Evolutionary conservation across 2,888 invertebrate species (phyloP).

Genomic region (Athalia rosae): DNA sequence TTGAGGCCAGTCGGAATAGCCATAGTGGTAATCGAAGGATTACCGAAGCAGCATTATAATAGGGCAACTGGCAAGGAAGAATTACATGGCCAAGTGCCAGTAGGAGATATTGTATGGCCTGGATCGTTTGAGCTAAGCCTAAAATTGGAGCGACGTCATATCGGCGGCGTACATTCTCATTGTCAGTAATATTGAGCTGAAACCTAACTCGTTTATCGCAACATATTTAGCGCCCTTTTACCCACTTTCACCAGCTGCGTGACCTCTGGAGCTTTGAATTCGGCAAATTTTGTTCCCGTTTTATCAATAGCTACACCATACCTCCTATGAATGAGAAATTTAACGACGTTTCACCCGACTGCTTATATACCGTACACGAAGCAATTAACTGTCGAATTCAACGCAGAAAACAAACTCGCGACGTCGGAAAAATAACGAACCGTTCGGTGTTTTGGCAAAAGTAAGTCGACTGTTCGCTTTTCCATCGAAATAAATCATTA

Average conservation of each 20-base stretch:
- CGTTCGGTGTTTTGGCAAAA: not conserved
- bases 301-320: conserved; percentile 11
- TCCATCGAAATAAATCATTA: too few relatives aligned
- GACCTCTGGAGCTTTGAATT: conserved; percentile 28
- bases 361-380: not conserved
- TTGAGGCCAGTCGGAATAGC: conserved; percentile 18
- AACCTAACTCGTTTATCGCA: conserved; percentile 20
- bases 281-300: conserved; percentile 13
- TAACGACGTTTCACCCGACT: conserved; percentile 12
- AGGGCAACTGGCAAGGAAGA: not conserved
- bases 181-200: conserved; percentile 8
- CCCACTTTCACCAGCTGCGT: not conserved
- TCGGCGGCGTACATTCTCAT: not conserved
- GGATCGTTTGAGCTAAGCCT: conserved; percentile 12
- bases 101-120: not conserved
- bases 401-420: conserved; percentile 6
- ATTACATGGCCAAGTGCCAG: conserved; percentile 29
- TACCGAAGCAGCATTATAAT: conserved; percentile 18
- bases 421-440: not conserved
- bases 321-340: conserved; percentile 4
- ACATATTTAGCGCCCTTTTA: not conserved
- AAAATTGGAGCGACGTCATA: conserved; percentile 16
- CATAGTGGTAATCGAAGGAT: conserved; percentile 30
- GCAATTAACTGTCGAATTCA: conserved; percentile 8
- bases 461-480: not conserved